Conservation (phyloP, 2,888 invertebrate genomes). For the Hipparchia sbordonii region DNA sequence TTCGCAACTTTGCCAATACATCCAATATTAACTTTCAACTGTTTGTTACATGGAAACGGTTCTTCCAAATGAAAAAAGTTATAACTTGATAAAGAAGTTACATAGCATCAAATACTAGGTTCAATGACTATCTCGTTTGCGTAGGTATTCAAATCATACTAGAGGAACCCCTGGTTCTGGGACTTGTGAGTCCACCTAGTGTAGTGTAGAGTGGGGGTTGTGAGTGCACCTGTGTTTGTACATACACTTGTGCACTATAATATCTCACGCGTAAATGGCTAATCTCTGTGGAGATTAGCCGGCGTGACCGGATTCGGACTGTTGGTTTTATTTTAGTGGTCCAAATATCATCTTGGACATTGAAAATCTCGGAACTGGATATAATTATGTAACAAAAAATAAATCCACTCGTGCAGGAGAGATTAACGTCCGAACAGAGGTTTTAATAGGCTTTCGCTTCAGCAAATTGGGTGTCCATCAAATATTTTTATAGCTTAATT, state of each 20-base stretch:
- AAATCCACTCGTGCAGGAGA: conserved; percentile 11
- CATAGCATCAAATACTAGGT: neutral
- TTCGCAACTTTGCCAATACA: conserved; percentile 9
- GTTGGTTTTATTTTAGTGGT: neutral
- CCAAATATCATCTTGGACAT: neutral
- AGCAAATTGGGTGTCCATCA: conserved; percentile 22
- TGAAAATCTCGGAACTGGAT: conserved; percentile 2
- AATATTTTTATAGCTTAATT: conserved; percentile 15
- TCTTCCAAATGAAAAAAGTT: conserved; percentile 19
- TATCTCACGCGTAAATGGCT: too few relatives aligned
- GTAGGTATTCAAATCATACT: neutral
- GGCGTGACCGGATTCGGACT: too few relatives aligned
- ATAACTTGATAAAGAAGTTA: neutral
- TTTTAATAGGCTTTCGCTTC: conserved; percentile 24
- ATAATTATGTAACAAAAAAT: conserved; percentile 20
- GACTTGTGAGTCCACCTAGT: too few relatives aligned
- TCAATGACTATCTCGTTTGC: neutral
- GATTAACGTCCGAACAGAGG: conserved; percentile 16
- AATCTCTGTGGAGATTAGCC: too few relatives aligned
- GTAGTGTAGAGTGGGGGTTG: too few relatives aligned
- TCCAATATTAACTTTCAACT: conserved; percentile 10
- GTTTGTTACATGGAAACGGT: neutral
- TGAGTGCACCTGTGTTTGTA: too few relatives aligned
- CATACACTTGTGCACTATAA: too few relatives aligned
- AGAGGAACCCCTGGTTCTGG: too few relatives aligned